These are phyloP conservation scores for Phocides pigmalion DNA, from an alignment of 1,140 invertebrate genomes.

Conservation along the genomic window DNA sequence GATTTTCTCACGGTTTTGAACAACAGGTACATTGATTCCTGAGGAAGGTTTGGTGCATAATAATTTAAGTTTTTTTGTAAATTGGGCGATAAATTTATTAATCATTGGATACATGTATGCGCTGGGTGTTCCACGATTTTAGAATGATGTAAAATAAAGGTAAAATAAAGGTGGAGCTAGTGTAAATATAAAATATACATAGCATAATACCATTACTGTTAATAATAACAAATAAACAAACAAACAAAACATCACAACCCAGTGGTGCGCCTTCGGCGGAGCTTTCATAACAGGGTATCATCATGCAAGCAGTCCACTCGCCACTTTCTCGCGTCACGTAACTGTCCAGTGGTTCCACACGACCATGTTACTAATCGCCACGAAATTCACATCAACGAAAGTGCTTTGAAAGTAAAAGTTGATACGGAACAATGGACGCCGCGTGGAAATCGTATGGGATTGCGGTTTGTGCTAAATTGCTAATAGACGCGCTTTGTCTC, in stretches of 20 bases:
- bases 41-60: too few relatives aligned
- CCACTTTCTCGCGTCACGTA: conserved; percentile 30
- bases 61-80: too few relatives aligned
- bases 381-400: conserved; percentile 34
- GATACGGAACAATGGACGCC: conserved; percentile 31
- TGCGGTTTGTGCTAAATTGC: not conserved
- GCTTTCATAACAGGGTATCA: conserved; percentile 33
- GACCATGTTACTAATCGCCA: conserved; percentile 29
- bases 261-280: conserved; percentile 1
- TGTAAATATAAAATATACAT: too few relatives aligned
- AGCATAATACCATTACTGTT: too few relatives aligned
- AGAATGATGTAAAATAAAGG: too few relatives aligned
- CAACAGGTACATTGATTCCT: too few relatives aligned
- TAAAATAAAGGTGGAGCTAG: too few relatives aligned
- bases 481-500: conserved; percentile 22
- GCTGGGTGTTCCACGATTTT: too few relatives aligned
- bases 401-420: conserved; percentile 34
- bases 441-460: conserved; percentile 27
- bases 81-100: too few relatives aligned
- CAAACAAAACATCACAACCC: not conserved
- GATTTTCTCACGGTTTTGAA: too few relatives aligned
- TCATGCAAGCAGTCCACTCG: conserved; percentile 25
- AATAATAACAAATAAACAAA: too few relatives aligned
- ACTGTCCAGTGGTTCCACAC: conserved; percentile 24
- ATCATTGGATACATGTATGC: too few relatives aligned